phyloP scores from a whole-genome alignment of 92 coral and sea anemone species.

The Pocillopora grandis region DNA sequence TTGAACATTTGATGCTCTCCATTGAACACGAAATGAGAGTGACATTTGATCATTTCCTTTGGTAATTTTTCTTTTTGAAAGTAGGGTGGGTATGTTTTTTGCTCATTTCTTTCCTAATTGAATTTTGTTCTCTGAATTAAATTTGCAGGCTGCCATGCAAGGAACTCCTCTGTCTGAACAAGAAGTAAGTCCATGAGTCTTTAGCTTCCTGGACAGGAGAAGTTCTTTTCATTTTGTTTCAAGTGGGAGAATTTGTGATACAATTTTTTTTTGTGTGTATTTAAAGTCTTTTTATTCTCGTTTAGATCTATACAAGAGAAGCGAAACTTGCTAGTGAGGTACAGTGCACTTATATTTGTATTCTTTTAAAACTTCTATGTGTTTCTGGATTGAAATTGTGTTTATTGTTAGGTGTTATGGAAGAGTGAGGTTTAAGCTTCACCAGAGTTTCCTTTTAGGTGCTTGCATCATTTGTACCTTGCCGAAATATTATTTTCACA shows the following conservation, averaged over 20 bases:
- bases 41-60: no score
- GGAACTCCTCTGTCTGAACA: slow-evolving; percentile 98
- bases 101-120: neutral
- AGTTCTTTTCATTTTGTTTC: neutral
- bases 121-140: neutral
- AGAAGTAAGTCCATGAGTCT: slow-evolving; percentile 59
- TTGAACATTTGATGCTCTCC: no score
- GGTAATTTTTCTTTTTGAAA: no score
- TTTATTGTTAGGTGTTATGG: no score
- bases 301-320: slow-evolving; percentile 91
- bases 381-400: no score
- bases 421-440: no score
- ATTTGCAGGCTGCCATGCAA: slow-evolving; percentile 92
- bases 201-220: neutral
- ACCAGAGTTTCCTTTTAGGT: no score
- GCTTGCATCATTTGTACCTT: neutral
- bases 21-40: no score
- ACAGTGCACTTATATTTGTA: neutral
- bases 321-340: slow-evolving; percentile 99
- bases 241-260: neutral
- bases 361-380: no score
- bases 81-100: no score
- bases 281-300: neutral
- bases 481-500: neutral
- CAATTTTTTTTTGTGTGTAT: neutral